These are phyloP conservation scores for Drosophila imparisetae DNA, from an alignment of 2,888 invertebrate genomes.

Conservation along the genomic window DNA sequence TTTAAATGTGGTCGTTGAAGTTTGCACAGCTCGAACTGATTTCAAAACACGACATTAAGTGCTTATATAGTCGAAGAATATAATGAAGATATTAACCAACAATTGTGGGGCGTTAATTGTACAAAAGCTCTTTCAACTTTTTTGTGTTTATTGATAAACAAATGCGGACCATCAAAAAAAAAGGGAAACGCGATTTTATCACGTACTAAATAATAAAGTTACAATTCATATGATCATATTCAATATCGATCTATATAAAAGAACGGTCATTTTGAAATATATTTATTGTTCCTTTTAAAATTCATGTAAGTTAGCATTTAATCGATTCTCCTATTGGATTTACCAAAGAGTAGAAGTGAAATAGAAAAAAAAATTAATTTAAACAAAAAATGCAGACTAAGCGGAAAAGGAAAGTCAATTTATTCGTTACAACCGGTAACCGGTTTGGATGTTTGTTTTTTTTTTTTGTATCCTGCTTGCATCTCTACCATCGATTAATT, in stretches of 20 bases:
- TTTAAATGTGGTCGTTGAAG: background rate
- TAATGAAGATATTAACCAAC: background rate
- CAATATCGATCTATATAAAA: background rate
- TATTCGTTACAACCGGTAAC: background rate
- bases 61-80: background rate
- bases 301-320: background rate
- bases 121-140: background rate
- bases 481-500: background rate
- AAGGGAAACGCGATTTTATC: background rate
- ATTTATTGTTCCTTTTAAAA: background rate
- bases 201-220: background rate
- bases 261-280: background rate
- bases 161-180: background rate
- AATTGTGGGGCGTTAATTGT: background rate
- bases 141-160: background rate
- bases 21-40: background rate
- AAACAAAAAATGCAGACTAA: background rate
- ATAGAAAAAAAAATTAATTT: background rate
- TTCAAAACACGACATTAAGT: too few relatives aligned
- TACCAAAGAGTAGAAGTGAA: background rate
- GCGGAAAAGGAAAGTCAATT: background rate
- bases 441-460: background rate
- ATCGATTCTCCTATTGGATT: background rate
- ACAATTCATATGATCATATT: background rate
- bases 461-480: background rate